Base-by-base conservation (phyloP, 1,140 invertebrate species). In the Drosophila cardini region DNA sequence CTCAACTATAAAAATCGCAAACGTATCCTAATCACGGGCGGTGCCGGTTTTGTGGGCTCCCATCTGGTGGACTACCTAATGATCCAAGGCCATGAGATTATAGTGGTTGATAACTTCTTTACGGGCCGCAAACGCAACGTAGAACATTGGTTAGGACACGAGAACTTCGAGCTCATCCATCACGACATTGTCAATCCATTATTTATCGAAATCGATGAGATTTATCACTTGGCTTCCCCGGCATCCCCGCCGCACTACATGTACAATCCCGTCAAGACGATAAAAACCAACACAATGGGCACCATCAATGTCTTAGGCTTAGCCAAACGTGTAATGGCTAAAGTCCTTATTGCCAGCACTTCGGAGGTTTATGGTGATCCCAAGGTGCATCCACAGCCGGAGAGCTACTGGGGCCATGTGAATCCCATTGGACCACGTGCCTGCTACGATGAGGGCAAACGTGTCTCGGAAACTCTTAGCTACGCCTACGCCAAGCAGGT, bases 191-290 rank as follows among this genome's bases (percentile, higher is more conserved):
- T 99, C 0, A 99, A 99, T 93, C 98, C 98, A 13, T 93, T 99
- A 8, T 99, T 97, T 93, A 96, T 99, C 71, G 99, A 99, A 94
- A 94, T 99, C 15, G 99, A 99, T 93, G 97, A 99, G 94, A 99
- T 99, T 90, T 99, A 99, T 93, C 99, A 99, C 93, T 93, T 99
- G 76, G 99, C 99, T 1, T 99, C 98, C 90, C 99, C 99, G 30
- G 99, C 99, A 3, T 99, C 98, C 83, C 99, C 99, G 46, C 98
- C 98, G 1, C 98, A 99, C 93, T 99, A 99, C 90, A 99, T 99
- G 99, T 96, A 98, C 82, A 99, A 99, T 94, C 99, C 99, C 36
- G 98, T 99, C 0, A 99, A 99, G 93, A 99, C 99, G 15, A 98
- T 99, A 63, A 99, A 99, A 93, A 99, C 99, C 1, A 99, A 99